Conservation (phyloP, 1,140 invertebrate genomes). For the Stegodyphus dumicola region DNA sequence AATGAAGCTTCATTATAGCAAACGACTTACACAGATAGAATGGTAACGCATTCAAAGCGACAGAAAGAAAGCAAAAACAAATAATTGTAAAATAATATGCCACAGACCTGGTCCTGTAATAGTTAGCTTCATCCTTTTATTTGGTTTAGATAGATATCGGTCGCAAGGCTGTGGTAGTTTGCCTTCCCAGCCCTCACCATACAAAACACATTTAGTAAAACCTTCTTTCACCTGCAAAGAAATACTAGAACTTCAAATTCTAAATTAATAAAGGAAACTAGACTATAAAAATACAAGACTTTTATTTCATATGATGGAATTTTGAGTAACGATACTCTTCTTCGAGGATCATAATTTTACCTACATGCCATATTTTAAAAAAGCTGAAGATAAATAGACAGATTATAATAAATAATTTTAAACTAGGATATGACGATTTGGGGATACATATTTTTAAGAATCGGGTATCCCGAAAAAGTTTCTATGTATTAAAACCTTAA, state of each 20-base stretch:
- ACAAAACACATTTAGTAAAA: conserved; percentile 77
- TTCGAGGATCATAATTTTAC: too few relatives aligned
- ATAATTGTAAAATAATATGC: not conserved
- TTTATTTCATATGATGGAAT: not conserved
- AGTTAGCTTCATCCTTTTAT: conserved; percentile 76
- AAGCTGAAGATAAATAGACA: too few relatives aligned
- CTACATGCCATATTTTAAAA: too few relatives aligned
- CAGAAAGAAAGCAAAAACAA: not conserved
- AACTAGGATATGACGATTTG: too few relatives aligned
- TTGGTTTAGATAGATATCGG: conserved; percentile 74
- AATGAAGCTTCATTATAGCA: too few relatives aligned
- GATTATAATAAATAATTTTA: too few relatives aligned
- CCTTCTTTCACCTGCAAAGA: conserved; percentile 72
- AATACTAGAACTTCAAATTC: not conserved
- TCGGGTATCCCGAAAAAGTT: too few relatives aligned
- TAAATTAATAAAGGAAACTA: not conserved
- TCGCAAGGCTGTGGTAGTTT: conserved; percentile 74
- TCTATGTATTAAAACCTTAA: too few relatives aligned
- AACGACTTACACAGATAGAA: too few relatives aligned
- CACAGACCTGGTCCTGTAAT: conserved; percentile 70
- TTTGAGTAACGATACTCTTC: not conserved
- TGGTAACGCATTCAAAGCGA: too few relatives aligned
- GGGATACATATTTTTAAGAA: too few relatives aligned
- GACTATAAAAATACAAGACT: not conserved
- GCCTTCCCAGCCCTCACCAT: conserved; percentile 82